Evolutionary conservation across 1,140 invertebrate species (phyloP).

Genomic region (Bombus cullumanus): DNA sequence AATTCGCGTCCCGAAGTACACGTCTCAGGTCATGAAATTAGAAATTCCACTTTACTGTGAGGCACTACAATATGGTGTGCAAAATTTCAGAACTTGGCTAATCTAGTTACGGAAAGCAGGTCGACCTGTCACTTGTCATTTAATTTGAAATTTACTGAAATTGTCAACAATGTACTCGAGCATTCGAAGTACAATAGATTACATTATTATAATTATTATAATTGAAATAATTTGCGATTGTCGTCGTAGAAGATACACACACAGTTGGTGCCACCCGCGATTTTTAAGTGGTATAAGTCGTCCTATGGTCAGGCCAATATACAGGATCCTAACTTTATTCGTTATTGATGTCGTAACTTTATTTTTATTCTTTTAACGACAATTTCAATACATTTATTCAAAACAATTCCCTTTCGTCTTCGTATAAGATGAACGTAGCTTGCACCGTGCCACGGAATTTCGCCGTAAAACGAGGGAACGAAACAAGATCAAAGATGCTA

Average conservation of each 20-base stretch:
- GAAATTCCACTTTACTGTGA: neutral
- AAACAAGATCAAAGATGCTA: neutral
- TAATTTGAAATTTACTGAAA: slow-evolving; percentile 1
- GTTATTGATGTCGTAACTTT: neutral
- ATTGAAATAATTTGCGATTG: neutral
- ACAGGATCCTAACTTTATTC: neutral
- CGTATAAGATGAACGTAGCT: neutral
- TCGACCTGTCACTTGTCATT: slow-evolving; percentile 9
- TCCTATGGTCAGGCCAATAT: neutral
- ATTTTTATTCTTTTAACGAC: neutral
- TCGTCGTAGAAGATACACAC: neutral
- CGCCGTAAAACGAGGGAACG: neutral
- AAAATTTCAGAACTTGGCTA: slow-evolving; percentile 22
- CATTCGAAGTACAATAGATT: neutral
- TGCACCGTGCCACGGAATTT: neutral
- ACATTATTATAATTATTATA: neutral
- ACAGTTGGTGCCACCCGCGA: too few species aligned
- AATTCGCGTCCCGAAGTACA: slow-evolving; percentile 19
- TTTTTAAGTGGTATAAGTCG: slow-evolving; percentile 36
- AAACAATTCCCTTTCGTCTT: neutral
- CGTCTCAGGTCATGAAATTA: slow-evolving; percentile 18
- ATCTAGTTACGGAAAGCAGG: slow-evolving; percentile 8
- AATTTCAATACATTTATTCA: neutral
- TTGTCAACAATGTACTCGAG: neutral
- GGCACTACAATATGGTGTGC: neutral